Conservation (phyloP, 2,113 vertebrate genomes). For the Xiphophorus couchianus region DNA sequence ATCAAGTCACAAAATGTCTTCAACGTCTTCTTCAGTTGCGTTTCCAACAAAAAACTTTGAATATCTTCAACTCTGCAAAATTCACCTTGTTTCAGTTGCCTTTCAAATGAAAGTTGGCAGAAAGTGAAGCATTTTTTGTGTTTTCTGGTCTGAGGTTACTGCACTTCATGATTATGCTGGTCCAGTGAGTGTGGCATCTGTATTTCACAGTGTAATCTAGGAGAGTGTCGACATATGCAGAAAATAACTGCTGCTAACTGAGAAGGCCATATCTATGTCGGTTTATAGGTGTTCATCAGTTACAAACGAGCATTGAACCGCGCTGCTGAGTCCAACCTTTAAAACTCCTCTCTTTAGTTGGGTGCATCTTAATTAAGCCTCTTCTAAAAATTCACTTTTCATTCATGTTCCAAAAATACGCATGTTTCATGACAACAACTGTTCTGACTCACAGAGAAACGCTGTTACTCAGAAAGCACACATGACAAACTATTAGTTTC, state of each 20-base stretch:
- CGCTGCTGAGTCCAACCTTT: background rate
- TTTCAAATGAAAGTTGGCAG: background rate
- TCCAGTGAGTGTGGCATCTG: background rate
- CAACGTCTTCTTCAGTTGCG: too few species aligned
- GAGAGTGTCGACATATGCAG: background rate
- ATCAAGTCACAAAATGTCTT: background rate
- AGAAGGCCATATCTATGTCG: background rate
- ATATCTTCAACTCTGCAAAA: background rate
- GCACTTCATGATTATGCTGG: background rate
- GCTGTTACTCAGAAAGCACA: background rate
- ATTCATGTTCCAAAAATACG: too few species aligned
- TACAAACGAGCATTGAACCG: background rate
- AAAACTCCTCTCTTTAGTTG: background rate
- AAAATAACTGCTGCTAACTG: constrained; percentile 2
- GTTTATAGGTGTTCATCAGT: background rate
- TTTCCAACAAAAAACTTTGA: background rate
- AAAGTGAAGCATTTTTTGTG: background rate
- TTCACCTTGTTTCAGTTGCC: background rate
- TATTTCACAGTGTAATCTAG: background rate
- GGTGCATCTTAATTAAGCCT: too few species aligned
- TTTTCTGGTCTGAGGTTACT: background rate
- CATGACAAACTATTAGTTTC: background rate
- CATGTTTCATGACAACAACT: too few species aligned
- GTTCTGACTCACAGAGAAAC: background rate
- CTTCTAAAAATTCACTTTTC: too few species aligned